These are phyloP conservation scores for Mesochorus sp. DNA, from an alignment of 2,888 invertebrate species.

Conservation along the genomic window DNA sequence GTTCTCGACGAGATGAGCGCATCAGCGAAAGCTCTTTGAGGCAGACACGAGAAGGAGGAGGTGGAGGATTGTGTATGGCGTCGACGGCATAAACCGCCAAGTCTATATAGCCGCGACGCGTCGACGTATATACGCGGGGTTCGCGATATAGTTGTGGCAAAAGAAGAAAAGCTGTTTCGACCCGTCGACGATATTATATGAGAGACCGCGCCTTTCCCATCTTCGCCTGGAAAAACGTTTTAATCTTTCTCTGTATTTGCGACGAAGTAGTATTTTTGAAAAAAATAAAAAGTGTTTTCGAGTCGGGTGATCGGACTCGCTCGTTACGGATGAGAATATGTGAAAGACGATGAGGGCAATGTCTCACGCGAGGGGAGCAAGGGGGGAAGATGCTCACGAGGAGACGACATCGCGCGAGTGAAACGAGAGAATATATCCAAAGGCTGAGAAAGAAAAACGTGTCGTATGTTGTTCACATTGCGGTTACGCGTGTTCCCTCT, in stretches of 20 bases:
- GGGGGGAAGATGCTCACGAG: too few relatives aligned
- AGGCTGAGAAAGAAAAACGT: conserved; percentile 36
- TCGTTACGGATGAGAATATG: too few relatives aligned
- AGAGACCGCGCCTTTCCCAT: conserved; percentile 28
- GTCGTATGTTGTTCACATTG: conserved; percentile 54
- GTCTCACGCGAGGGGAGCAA: too few relatives aligned
- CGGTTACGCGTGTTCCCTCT: conserved; percentile 1
- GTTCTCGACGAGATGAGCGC: conserved; percentile 5
- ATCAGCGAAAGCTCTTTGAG: conserved; percentile 41
- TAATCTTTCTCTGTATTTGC: not conserved
- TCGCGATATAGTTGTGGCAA: too few relatives aligned
- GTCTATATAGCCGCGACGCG: conserved; percentile 12
- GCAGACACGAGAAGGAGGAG: conserved; percentile 21
- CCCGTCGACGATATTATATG: conserved; percentile 15
- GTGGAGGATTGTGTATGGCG: conserved; percentile 33
- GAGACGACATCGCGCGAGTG: not conserved
- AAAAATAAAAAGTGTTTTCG: not conserved
- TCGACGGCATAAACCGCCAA: conserved; percentile 50
- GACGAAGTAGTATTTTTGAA: too few relatives aligned
- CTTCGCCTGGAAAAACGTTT: conserved; percentile 19
- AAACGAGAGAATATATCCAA: not conserved
- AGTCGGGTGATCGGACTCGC: too few relatives aligned
- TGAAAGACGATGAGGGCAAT: too few relatives aligned
- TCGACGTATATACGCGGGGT: too few relatives aligned
- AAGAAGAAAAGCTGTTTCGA: too few relatives aligned